phyloP scores from a whole-genome alignment of 37 sponge, comb jelly and placozoan species.

The Chondrosia reniformis region DNA sequence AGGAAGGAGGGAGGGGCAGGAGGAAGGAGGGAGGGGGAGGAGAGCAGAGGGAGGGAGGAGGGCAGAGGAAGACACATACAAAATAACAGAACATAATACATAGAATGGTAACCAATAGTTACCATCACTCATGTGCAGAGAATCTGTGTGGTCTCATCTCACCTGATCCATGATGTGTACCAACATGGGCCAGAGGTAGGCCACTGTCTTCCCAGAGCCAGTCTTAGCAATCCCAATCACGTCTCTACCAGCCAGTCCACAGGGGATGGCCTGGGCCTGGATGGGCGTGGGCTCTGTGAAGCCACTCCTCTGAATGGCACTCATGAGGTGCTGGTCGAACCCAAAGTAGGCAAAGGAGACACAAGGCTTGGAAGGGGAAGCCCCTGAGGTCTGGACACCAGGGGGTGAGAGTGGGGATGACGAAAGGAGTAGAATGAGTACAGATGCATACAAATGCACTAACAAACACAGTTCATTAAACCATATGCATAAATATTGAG shows the following conservation, averaged over 20 bases:
- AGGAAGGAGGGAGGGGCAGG: background rate
- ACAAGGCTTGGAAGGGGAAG: slow-evolving; percentile 72
- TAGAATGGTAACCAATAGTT: too few species aligned
- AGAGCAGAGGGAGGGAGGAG: too few species aligned
- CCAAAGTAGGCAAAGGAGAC: slow-evolving; percentile 95
- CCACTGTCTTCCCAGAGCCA: slow-evolving; percentile 96
- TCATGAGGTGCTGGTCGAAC: slow-evolving; percentile 73
- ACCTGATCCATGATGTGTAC: slow-evolving; percentile 93
- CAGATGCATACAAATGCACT: background rate
- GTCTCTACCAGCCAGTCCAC: slow-evolving; percentile 84
- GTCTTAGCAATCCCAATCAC: slow-evolving; percentile 96
- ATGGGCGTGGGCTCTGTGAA: slow-evolving; percentile 90
- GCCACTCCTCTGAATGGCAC: slow-evolving; percentile 78
- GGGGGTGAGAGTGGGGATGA: background rate
- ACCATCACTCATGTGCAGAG: too few species aligned
- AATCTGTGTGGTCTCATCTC: too few species aligned
- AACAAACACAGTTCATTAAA: background rate
- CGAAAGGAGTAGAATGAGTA: background rate
- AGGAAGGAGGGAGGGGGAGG: too few species aligned
- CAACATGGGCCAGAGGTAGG: slow-evolving; percentile 86
- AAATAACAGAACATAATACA: too few species aligned
- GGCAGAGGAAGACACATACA: too few species aligned
- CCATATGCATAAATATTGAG: background rate
- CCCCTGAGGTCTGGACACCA: slow-evolving; percentile 59
- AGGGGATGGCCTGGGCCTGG: slow-evolving; percentile 87